Conservation (phyloP, 1,140 invertebrate genomes). For the Philopotamus ludificatus region DNA sequence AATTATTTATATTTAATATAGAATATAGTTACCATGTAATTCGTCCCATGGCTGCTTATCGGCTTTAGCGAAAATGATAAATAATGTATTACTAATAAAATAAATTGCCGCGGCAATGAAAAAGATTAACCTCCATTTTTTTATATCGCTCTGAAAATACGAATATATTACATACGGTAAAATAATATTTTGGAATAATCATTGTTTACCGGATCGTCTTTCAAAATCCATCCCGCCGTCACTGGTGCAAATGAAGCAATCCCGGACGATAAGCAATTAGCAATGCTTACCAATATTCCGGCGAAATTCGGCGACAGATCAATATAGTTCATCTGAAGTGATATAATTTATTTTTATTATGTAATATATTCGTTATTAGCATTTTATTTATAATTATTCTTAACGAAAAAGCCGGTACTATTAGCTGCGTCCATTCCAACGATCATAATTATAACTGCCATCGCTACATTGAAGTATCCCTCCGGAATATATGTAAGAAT, state of each 20-base stretch:
- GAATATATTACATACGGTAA: background rate
- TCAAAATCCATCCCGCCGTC: constrained; percentile 13
- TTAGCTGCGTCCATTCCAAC: constrained; percentile 10
- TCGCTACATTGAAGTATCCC: constrained; percentile 9
- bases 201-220: constrained; percentile 6
- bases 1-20: background rate
- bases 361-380: background rate
- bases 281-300: constrained; percentile 12
- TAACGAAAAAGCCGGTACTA: constrained; percentile 19
- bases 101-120: background rate
- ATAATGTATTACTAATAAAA: constrained; percentile 14
- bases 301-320: constrained; percentile 14
- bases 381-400: background rate
- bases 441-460: constrained; percentile 8
- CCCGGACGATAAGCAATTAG: constrained; percentile 1
- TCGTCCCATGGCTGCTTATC: constrained; percentile 11
- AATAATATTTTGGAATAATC: background rate
- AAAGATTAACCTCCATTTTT: constrained; percentile 7
- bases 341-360: background rate
- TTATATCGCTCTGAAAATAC: constrained; percentile 12
- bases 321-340: constrained; percentile 21
- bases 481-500: constrained; percentile 15
- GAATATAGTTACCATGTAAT: constrained; percentile 1
- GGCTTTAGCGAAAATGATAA: constrained; percentile 9
- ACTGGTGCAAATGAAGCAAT: constrained; percentile 3